Percentiles rank a stretch among this genome's conserved stretches.
phyloP scores from a whole-genome alignment of 2,888 invertebrate genomes.

The Apodemia hepburni region DNA sequence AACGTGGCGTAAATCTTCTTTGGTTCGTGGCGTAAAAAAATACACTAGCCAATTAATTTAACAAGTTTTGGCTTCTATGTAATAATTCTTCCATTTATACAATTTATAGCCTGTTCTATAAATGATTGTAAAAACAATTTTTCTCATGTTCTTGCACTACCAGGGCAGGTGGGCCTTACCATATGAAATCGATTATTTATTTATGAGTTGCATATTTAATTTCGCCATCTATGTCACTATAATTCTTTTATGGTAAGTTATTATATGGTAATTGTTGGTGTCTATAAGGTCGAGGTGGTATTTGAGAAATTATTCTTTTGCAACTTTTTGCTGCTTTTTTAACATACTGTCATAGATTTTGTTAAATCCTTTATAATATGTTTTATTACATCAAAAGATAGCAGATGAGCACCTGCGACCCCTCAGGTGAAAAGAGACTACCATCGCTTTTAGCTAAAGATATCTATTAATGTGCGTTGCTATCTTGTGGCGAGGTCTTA shows the following conservation, averaged over 20 bases:
- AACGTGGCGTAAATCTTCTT: too few relatives aligned
- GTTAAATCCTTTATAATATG: not conserved
- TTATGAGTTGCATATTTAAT: not conserved
- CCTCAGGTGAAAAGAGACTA: too few relatives aligned
- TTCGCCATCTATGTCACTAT: not conserved
- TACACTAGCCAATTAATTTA: too few relatives aligned
- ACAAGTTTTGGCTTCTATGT: too few relatives aligned
- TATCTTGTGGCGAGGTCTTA: too few relatives aligned
- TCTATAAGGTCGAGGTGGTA: conserved; percentile 3
- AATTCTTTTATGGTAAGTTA: not conserved
- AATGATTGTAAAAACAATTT: not conserved
- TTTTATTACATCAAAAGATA: too few relatives aligned
- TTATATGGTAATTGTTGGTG: conserved; percentile 1
- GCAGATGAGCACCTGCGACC: too few relatives aligned
- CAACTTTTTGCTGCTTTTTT: not conserved
- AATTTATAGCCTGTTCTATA: too few relatives aligned
- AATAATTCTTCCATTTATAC: too few relatives aligned
- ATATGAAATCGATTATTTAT: not conserved
- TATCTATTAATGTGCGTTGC: too few relatives aligned
- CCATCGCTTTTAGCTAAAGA: too few relatives aligned
- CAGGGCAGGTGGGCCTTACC: not conserved
- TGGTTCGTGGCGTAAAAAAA: too few relatives aligned
- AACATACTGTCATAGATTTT: not conserved
- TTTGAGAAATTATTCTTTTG: conserved; percentile 6
- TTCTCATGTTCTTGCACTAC: not conserved